These are phyloP conservation scores for Chiroxiphia lanceolata DNA, from an alignment of 2,797 vertebrate species.

Conservation along the genomic window DNA sequence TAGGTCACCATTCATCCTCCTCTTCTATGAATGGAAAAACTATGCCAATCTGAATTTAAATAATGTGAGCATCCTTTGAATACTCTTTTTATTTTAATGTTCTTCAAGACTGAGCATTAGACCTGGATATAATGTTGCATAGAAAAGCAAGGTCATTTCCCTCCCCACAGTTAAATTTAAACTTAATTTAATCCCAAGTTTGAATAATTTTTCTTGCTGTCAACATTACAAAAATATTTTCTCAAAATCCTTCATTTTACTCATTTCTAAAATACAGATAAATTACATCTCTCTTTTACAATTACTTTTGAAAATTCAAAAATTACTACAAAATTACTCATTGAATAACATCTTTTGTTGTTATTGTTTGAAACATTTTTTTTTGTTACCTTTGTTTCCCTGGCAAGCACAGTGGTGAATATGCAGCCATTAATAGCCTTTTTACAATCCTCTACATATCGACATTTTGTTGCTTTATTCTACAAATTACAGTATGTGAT, in stretches of 20 bases:
- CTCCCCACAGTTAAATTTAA: neutral
- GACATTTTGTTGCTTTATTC: neutral
- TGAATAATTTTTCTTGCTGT: neutral
- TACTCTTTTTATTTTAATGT: neutral
- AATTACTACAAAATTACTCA: neutral
- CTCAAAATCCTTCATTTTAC: neutral
- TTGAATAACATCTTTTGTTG: neutral
- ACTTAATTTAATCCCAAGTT: neutral
- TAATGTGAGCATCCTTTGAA: neutral
- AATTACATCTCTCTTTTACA: neutral
- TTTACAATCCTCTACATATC: neutral
- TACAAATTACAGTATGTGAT: neutral
- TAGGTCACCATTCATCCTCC: neutral
- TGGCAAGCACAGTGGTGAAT: neutral
- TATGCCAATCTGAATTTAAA: neutral
- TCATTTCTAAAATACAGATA: neutral
- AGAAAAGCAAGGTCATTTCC: neutral
- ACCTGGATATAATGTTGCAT: neutral
- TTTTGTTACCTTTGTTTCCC: neutral
- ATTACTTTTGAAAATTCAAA: neutral
- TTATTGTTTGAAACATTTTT: neutral
- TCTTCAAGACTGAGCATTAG: neutral
- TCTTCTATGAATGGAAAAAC: neutral
- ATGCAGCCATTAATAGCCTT: neutral
- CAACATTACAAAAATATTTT: neutral